Evolutionary conservation across 2,797 vertebrate species (phyloP), one percentile per base, ranked within the genome.

Genomic region (Aplochiton taeniatus): DNA sequence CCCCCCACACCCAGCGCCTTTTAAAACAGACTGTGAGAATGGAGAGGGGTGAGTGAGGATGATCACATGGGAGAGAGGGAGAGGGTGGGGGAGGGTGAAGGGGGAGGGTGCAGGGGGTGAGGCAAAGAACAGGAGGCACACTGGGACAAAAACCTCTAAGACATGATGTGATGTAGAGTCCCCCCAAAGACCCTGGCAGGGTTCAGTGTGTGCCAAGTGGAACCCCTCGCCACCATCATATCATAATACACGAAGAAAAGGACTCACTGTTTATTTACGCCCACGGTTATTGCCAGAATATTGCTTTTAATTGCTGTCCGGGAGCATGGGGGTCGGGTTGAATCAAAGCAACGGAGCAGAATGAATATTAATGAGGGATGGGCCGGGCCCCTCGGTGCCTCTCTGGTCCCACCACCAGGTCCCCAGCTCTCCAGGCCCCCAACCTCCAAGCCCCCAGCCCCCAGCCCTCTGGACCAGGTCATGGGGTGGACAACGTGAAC

Each of bases 401-500:
- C 31, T 31, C 31, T 2, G 2, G 31, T 31, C 31, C 31, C 6
- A 31, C 31, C 6, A 31, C 31, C 31, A 31, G 31, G 6, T 6
- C 31, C 31, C 31, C 31, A 31, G 31, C 31, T 6, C 31, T 6
- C 31, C 31, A 31, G 31, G 3, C 31, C 31, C 31, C 31, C 31
- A 31, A 31, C 31, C 31, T 6, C 31, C 2, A 31, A 31, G 31
- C 31, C 83, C 69, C 70, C 70, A 85, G 78, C 84, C 74, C 55
- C 14, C 45, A 19, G 11, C 41, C 16, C 58, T 5, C 45, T 11
- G 17, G 8, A 75, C 69, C 79, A 83, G 92, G 92, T 93, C 92
- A 93, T 90, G 90, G 91, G 90, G 92, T 90, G 90, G 87, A 93
- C 92, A 92, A 94, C 93, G 91, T 91, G 90, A 92, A 92, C 90